Evolutionary conservation across 2,113 vertebrate species (phyloP), one percentile per base, ranked within the genome.

Genomic region (Sander vitreus): DNA sequence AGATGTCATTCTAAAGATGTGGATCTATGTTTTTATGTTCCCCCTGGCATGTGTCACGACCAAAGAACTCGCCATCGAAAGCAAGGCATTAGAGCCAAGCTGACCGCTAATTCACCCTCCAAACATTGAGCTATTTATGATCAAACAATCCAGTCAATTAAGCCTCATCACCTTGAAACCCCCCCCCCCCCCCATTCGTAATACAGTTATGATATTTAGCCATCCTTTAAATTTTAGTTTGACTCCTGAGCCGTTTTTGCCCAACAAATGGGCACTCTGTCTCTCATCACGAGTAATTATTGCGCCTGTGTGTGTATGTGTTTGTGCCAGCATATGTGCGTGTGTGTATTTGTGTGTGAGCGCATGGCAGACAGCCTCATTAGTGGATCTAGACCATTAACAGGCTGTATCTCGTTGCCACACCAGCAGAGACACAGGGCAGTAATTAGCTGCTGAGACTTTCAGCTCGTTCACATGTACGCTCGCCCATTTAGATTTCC

Each of bases 201-300:
- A 69, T 75, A 55, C 50, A 66, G 66, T 78, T 83, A 18, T 77
- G 76, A 88, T 88, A 85, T 89, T 90, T 73, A 88, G 27, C 57
- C 77, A 66, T 83, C 77, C 83, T 57, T 89, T 76, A 82, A 81
- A 84, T 77, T 73, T 68, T 15, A 85, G 68, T 65, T 78, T 79
- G 75, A 83, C 89, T 90, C 59, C 27, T 25, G 47, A 77, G 60
- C 51, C 55, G 4, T 81, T 88, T 89, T 79, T 45, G 19, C 58
- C 75, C 80, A 83, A 78, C 77, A 92, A 90, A 91, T 74, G 57
- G 71, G 73, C 64, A 62, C 78, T 72, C 67, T 80, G 84, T 78
- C 58, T 84, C 88, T 87, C 89, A 80, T 89, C 85, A 88, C 63
- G 66, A 19, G 68, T 92, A 91, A 94, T 95, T 93, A 93, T 66